A percentile compares a stretch with the other conserved stretches of the same genome.
Conservation (phyloP, 2,888 invertebrate species). For the Troides aeacus region DNA sequence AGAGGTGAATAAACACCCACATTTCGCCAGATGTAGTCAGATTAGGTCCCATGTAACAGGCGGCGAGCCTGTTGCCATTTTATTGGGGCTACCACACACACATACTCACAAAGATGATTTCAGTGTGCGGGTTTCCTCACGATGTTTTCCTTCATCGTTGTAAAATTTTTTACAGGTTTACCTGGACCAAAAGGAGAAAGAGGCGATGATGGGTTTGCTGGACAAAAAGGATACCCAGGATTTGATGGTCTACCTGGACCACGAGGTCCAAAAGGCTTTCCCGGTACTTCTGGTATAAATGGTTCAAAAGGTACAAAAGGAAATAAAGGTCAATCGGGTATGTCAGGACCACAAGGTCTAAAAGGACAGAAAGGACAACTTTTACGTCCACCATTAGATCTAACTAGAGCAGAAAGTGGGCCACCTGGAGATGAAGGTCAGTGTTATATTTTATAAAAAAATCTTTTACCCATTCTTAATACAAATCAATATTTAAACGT, state of each 20-base stretch:
- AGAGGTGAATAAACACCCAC: too few species aligned
- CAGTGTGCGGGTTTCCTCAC: too few species aligned
- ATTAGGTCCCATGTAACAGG: too few species aligned
- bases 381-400: conserved; percentile 45
- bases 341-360: conserved; percentile 74
- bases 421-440: conserved; percentile 80
- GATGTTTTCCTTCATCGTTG: too few species aligned
- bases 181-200: conserved; percentile 58
- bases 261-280: conserved; percentile 50
- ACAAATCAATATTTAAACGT: background rate
- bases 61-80: too few species aligned
- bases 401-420: conserved; percentile 71
- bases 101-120: too few species aligned
- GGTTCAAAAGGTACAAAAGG: conserved; percentile 76
- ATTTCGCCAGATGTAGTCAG: too few species aligned
- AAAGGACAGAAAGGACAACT: conserved; percentile 72
- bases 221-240: conserved; percentile 56
- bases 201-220: conserved; percentile 60
- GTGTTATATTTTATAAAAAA: background rate
- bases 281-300: conserved; percentile 69
- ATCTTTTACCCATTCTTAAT: background rate
- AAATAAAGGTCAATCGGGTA: conserved; percentile 60
- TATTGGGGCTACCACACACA: too few species aligned
- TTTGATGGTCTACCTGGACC: conserved; percentile 54
- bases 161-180: conserved; percentile 43